Conservation (phyloP, 2,888 invertebrate genomes). For the Diaphora mendica region DNA sequence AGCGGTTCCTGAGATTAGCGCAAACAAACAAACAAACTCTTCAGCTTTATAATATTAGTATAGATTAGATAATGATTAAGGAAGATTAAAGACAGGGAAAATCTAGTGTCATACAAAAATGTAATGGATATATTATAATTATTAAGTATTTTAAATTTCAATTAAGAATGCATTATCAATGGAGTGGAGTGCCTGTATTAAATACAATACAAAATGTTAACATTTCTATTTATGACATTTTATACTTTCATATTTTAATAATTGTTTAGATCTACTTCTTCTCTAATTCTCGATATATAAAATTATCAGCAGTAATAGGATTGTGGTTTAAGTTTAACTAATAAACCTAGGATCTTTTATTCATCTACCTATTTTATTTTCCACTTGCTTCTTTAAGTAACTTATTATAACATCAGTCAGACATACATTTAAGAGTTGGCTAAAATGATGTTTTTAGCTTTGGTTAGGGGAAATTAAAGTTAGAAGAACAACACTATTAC, state of each 20-base stretch:
- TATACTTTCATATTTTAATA: slow-evolving; percentile 20
- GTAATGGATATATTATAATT: too few species aligned
- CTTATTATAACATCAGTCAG: neutral
- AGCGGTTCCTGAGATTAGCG: too few species aligned
- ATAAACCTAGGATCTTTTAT: neutral
- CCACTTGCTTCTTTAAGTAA: neutral
- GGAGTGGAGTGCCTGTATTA: too few species aligned
- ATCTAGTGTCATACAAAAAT: neutral
- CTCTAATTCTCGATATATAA: neutral
- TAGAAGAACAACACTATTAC: neutral
- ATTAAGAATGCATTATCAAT: too few species aligned
- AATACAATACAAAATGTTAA: slow-evolving; percentile 66
- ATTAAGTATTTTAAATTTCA: too few species aligned
- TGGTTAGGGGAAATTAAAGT: neutral
- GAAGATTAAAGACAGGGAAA: too few species aligned
- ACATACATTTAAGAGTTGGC: neutral
- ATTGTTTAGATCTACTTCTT: slow-evolving; percentile 26
- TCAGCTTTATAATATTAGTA: too few species aligned
- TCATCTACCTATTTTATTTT: neutral
- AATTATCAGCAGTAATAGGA: neutral
- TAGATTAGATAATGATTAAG: too few species aligned
- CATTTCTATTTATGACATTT: slow-evolving; percentile 61
- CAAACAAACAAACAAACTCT: too few species aligned
- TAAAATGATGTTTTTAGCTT: neutral
- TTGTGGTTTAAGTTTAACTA: too few species aligned